These are phyloP conservation scores for Sylvilagus bachmani DNA, from an alignment of 2,113 vertebrate species.

Conservation along the genomic window DNA sequence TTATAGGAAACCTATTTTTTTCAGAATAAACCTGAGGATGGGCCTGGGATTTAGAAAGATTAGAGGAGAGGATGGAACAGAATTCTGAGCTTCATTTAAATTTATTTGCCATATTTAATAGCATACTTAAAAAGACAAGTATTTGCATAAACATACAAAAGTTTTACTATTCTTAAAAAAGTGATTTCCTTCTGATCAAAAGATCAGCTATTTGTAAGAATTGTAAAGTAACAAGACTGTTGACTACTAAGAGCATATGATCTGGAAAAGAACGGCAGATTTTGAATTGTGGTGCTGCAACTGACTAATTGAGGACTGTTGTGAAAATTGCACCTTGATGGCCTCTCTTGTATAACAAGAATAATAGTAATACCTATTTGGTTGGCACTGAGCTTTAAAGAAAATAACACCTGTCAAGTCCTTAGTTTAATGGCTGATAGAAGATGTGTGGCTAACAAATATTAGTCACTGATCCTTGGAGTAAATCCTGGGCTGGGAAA, in stretches of 20 bases:
- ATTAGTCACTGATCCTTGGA: not conserved
- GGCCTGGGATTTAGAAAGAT: not conserved
- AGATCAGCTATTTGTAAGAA: not conserved
- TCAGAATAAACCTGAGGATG: not conserved
- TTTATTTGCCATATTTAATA: not conserved
- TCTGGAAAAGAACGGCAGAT: not conserved
- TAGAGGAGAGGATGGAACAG: not conserved
- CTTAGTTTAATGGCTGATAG: not conserved
- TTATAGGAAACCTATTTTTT: not conserved
- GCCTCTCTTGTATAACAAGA: not conserved
- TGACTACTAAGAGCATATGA: not conserved
- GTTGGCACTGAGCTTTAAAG: not conserved
- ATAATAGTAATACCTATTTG: not conserved
- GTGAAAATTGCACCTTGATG: not conserved
- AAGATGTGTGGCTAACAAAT: not conserved
- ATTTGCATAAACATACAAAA: not conserved
- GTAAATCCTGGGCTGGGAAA: fast-evolving
- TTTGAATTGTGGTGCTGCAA: not conserved
- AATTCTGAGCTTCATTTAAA: not conserved
- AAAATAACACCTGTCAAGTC: not conserved
- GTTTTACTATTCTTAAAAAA: not conserved
- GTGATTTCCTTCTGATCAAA: not conserved
- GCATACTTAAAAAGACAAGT: not conserved
- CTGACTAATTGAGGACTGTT: not conserved
- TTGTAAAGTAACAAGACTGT: not conserved